Evolutionary conservation across 2,888 invertebrate species (phyloP).

Genomic region (Chloroclysta siterata): DNA sequence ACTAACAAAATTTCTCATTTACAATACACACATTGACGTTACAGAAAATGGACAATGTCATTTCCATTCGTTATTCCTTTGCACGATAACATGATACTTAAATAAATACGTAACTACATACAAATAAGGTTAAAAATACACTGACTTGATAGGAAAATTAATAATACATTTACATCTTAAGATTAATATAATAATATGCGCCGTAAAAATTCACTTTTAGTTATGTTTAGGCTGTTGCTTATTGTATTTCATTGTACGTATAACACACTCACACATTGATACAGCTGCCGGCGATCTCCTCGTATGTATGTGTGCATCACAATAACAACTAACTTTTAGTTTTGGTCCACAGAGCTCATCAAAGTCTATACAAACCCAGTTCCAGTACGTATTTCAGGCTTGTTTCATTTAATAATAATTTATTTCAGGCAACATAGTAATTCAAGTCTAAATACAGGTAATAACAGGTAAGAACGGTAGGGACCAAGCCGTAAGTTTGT

Average conservation of each 20-base stretch:
- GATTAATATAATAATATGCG: constrained; percentile 18
- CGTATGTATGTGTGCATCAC: constrained; percentile 17
- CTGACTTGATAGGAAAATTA: constrained; percentile 34
- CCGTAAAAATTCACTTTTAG: constrained; percentile 23
- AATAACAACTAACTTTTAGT: not conserved
- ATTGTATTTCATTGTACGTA: constrained; percentile 13
- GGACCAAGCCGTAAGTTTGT: too few relatives aligned
- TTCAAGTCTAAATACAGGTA: too few relatives aligned
- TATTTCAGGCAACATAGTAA: too few relatives aligned
- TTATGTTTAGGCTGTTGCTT: constrained; percentile 23
- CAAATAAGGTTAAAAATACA: constrained; percentile 36
- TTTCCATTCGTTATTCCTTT: constrained; percentile 19
- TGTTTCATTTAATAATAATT: too few relatives aligned
- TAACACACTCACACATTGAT: constrained; percentile 22
- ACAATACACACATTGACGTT: not conserved
- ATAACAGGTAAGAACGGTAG: too few relatives aligned
- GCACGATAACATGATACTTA: constrained; percentile 26
- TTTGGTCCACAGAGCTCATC: too few relatives aligned
- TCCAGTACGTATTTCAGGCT: too few relatives aligned
- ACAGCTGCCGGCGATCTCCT: constrained; percentile 22
- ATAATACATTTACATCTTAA: constrained; percentile 31
- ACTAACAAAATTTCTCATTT: not conserved
- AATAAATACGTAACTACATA: constrained; percentile 37
- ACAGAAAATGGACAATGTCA: constrained; percentile 36
- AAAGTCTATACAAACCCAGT: too few relatives aligned